Conservation (phyloP, 1,140 invertebrate genomes). For the Achatina immaculata region DNA sequence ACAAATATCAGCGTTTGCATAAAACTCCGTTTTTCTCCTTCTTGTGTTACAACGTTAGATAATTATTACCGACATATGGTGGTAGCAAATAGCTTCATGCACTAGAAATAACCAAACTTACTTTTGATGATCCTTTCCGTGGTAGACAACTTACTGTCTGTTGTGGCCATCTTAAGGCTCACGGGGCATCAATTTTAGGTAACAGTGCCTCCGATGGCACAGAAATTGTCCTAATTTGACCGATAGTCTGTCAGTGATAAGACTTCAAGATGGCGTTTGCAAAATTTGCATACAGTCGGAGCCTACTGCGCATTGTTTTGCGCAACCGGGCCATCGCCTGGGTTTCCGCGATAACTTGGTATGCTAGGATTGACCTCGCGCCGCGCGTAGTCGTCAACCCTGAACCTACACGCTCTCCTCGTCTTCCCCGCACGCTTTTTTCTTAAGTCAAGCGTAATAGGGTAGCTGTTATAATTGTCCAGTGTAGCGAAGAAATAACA, state of each 20-base stretch:
- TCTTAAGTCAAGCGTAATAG: no score
- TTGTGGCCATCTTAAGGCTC: constrained; percentile 67
- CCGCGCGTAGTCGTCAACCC: neutral
- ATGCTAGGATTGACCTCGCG: neutral
- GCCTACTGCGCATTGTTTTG: constrained; percentile 65
- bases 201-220: constrained; percentile 62
- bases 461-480: no score
- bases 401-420: no score
- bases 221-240: constrained; percentile 56
- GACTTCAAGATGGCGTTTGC: constrained; percentile 70
- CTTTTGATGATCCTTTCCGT: constrained; percentile 82
- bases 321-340: constrained; percentile 68
- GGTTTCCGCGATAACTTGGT: constrained; percentile 46
- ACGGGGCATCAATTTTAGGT: constrained; percentile 48
- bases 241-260: constrained; percentile 53
- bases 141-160: constrained; percentile 77
- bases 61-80: constrained; percentile 54
- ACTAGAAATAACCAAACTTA: constrained; percentile 69
- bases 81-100: constrained; percentile 48
- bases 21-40: neutral
- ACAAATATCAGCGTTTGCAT: no score
- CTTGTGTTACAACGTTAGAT: constrained; percentile 35
- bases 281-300: constrained; percentile 69
- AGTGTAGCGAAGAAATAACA: no score
- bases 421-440: no score